Evolutionary conservation across 2,888 invertebrate genomes (phyloP), one percentile per base, ranked within the genome.

Genomic region (Agriopis leucophaearia): DNA sequence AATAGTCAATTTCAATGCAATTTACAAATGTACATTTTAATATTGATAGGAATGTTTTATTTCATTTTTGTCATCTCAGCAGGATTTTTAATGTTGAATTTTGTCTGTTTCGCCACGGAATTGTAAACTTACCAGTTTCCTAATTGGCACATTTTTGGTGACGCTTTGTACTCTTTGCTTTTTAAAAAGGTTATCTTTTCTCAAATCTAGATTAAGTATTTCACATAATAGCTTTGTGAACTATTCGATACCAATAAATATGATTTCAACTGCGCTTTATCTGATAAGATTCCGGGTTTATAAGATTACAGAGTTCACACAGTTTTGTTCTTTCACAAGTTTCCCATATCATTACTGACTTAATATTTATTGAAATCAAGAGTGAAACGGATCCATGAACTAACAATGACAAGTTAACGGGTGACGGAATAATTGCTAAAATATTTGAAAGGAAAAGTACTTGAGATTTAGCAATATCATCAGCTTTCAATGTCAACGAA

Each of bases 401-500:
- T 2, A 59, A 52, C 58, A 45, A 52, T 58, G 47, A 58, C 13
- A 8, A 15, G 51, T 18, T 27, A 52, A 57, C 40, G 38, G 12
- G 13, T 50, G 10, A 64, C 12, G 27, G 15, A n/a, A 16, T 42
- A 27, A 38, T 27, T 27, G 7, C 13, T 18, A 42, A 42, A 13
- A 42, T 2, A 58, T 57, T 16, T 51, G 44, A 51, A 52, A 58
- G 38, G 45, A 58, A 47, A 47, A 52, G 18, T 57, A 48, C 55
- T 60, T 50, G 27, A 38, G 8, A 60, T 64, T 63, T 56, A 15
- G 50, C 64, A 40, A 42, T 3, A 47, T 64, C 64, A 64, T 66
- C 61, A 57, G 50, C 38, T 61, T 61, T 60, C 60, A 66, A 60
- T 27, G 66, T 51, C 56, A 66, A 61, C 36, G 66, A 66, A 66